Conservation (phyloP, 1,140 invertebrate species). For the Araneus ventricosus region DNA sequence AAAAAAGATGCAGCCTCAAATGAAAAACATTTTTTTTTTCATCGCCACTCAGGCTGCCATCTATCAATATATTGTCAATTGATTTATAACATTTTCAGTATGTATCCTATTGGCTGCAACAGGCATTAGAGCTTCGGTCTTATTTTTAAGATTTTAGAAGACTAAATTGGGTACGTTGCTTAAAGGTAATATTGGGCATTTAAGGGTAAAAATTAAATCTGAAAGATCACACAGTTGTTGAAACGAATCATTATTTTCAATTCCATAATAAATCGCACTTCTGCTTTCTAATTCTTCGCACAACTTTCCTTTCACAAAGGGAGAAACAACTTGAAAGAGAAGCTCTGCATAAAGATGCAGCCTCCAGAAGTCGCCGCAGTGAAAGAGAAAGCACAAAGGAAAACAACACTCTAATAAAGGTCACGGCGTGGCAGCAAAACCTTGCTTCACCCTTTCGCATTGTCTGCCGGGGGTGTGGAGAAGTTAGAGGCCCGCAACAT, state of each 20-base stretch:
- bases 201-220: too few species aligned
- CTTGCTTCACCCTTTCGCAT: slow-evolving; percentile 9
- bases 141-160: too few species aligned
- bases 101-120: too few species aligned
- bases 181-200: too few species aligned
- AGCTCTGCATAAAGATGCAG: background rate
- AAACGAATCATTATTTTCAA: background rate
- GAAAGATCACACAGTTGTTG: background rate
- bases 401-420: background rate
- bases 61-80: too few species aligned
- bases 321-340: background rate
- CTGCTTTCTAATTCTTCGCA: background rate
- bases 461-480: background rate
- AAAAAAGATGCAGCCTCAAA: too few species aligned
- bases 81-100: too few species aligned
- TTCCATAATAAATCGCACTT: background rate
- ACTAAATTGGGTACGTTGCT: too few species aligned
- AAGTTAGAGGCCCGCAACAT: background rate
- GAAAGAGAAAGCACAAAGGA: slow-evolving; percentile 7
- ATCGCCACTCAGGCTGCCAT: too few species aligned
- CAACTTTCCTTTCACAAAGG: background rate
- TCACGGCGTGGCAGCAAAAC: background rate
- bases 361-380: background rate
- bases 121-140: too few species aligned
- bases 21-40: too few species aligned